Evolutionary conservation across 2,888 invertebrate species (phyloP).

Genomic region (Automeris io): DNA sequence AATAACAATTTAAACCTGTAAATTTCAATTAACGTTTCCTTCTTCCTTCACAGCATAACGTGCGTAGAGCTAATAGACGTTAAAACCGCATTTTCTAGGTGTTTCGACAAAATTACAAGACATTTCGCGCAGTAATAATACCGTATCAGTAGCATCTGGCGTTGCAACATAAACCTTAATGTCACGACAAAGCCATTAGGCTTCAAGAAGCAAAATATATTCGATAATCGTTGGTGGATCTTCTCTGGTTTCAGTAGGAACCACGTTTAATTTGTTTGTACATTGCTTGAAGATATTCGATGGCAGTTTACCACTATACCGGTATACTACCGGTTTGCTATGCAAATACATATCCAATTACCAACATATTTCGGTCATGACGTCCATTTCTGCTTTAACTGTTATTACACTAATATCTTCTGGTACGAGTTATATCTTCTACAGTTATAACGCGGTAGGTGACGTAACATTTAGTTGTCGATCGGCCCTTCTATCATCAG

Average conservation of each 20-base stretch:
- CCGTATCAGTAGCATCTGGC: constrained; percentile 12
- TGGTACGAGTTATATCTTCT: too few relatives aligned
- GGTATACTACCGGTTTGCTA: too few relatives aligned
- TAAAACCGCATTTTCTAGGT: constrained; percentile 29
- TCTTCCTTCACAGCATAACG: neutral
- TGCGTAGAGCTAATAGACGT: constrained; percentile 25
- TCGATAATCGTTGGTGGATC: neutral
- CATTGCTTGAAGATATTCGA: neutral
- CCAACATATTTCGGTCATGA: too few relatives aligned
- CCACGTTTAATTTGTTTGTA: neutral
- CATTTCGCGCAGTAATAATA: constrained; percentile 27
- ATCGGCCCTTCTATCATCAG: too few relatives aligned
- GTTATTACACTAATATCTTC: too few relatives aligned
- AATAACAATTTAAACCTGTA: neutral
- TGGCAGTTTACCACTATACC: too few relatives aligned
- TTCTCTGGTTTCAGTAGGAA: constrained; percentile 1
- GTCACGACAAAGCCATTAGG: neutral
- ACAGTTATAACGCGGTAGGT: too few relatives aligned
- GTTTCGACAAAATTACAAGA: constrained; percentile 41
- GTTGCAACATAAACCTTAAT: constrained; percentile 2
- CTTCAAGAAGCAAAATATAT: constrained; percentile 1
- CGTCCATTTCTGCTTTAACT: too few relatives aligned
- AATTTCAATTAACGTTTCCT: constrained; percentile 7
- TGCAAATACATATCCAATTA: too few relatives aligned
- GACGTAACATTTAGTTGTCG: too few relatives aligned